Conservation (phyloP, 2,113 vertebrate species). For the Hymenochirus boettgeri region DNA sequence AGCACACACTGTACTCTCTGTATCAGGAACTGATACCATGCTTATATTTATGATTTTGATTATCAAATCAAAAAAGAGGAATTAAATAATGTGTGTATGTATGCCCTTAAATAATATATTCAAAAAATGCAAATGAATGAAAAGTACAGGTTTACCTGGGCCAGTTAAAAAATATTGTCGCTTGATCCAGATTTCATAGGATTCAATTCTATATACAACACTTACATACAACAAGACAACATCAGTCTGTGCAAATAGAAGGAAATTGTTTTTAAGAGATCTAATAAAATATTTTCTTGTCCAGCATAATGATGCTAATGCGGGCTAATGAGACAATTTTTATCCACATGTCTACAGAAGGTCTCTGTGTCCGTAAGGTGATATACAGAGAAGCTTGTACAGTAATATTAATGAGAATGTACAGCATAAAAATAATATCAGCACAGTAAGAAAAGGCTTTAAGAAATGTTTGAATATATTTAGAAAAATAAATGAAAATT, state of each 20-base stretch:
- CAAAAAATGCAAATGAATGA: not conserved
- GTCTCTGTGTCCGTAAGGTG: not conserved
- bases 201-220: not conserved
- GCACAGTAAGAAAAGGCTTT: not conserved
- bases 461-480: not conserved
- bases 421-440: not conserved
- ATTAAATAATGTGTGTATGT: too few relatives aligned
- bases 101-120: too few relatives aligned
- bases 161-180: constrained; percentile 9
- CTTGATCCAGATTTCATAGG: not conserved
- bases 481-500: not conserved
- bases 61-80: too few relatives aligned
- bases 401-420: not conserved
- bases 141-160: not conserved
- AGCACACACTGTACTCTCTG: too few relatives aligned
- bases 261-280: not conserved
- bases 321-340: constrained; percentile 1
- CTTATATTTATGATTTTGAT: too few relatives aligned
- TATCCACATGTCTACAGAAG: not conserved
- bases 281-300: constrained; percentile 2
- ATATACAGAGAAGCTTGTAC: not conserved
- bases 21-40: too few relatives aligned
- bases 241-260: not conserved
- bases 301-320: not conserved
- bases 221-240: not conserved